phyloP scores from a whole-genome alignment of 1,140 invertebrate species.

The Aradophagus sp. region DNA sequence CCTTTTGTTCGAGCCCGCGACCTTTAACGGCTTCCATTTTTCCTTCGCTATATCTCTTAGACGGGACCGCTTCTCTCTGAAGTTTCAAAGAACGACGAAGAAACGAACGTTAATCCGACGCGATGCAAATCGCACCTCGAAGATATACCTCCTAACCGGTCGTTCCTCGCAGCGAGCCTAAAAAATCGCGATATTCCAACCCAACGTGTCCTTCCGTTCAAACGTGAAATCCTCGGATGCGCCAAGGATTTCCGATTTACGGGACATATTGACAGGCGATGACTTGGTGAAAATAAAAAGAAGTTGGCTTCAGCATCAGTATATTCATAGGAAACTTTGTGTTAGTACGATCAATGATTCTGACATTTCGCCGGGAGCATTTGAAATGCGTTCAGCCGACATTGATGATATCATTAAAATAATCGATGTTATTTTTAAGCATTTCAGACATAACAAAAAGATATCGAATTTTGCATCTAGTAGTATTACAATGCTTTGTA shows the following conservation, averaged over 20 bases:
- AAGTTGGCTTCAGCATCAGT: conserved; percentile 7
- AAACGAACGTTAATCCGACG: conserved; percentile 62
- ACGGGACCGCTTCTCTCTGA: conserved; percentile 53
- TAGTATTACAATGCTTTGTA: too few relatives aligned
- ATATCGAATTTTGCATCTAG: too few relatives aligned
- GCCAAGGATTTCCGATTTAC: conserved; percentile 54
- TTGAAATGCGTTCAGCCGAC: too few relatives aligned
- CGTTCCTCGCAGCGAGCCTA: conserved; percentile 42
- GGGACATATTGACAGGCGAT: conserved; percentile 23
- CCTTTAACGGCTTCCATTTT: conserved; percentile 55
- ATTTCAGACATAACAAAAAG: too few relatives aligned
- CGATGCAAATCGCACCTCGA: conserved; percentile 60
- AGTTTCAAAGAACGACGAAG: conserved; percentile 45
- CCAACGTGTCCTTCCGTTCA: conserved; percentile 44
- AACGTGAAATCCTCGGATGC: conserved; percentile 35
- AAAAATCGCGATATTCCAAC: conserved; percentile 52
- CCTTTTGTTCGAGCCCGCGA: conserved; percentile 33
- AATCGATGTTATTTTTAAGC: too few relatives aligned
- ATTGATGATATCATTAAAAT: too few relatives aligned
- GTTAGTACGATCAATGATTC: conserved; percentile 12
- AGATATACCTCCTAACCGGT: conserved; percentile 55
- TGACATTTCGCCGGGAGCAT: conserved; percentile 17
- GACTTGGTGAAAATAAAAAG: conserved; percentile 27
- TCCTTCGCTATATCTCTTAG: conserved; percentile 34
- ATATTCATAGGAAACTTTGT: conserved; percentile 4